Evolutionary conservation across 2,888 invertebrate genomes (phyloP).

Genomic region (Schizotus pectinicornis): DNA sequence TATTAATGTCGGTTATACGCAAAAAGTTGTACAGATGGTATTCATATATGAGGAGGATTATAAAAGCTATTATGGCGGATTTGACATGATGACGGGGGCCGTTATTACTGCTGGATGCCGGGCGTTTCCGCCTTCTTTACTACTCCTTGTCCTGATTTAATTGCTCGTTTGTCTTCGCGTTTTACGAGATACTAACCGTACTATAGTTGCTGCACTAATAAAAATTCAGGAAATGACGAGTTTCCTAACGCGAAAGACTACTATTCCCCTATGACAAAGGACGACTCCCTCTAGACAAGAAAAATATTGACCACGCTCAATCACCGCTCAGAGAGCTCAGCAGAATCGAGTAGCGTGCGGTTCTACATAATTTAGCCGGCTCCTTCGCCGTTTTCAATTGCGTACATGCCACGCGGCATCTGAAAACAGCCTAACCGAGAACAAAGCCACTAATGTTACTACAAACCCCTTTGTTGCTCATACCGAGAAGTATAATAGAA

Average conservation of each 20-base stretch:
- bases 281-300: no score
- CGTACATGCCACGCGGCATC: no score
- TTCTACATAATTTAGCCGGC: no score
- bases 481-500: no score
- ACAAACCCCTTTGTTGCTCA: no score
- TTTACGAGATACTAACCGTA: constrained; percentile 41
- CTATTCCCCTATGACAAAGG: no score
- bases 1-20: constrained; percentile 45
- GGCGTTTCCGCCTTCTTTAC: constrained; percentile 46
- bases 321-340: no score
- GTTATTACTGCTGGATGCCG: constrained; percentile 40
- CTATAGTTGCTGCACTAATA: constrained; percentile 34
- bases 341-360: no score
- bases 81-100: constrained; percentile 47
- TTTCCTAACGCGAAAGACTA: constrained; percentile 18
- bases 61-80: constrained; percentile 46
- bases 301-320: no score
- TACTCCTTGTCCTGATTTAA: constrained; percentile 52
- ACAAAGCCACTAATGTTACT: no score
- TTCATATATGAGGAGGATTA: constrained; percentile 42
- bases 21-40: constrained; percentile 40
- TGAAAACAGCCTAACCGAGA: no score
- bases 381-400: no score
- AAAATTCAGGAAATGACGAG: constrained; percentile 34
- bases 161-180: constrained; percentile 54